Base-by-base conservation (phyloP, 2,888 invertebrate species). In the Cerceris ruficornis region DNA sequence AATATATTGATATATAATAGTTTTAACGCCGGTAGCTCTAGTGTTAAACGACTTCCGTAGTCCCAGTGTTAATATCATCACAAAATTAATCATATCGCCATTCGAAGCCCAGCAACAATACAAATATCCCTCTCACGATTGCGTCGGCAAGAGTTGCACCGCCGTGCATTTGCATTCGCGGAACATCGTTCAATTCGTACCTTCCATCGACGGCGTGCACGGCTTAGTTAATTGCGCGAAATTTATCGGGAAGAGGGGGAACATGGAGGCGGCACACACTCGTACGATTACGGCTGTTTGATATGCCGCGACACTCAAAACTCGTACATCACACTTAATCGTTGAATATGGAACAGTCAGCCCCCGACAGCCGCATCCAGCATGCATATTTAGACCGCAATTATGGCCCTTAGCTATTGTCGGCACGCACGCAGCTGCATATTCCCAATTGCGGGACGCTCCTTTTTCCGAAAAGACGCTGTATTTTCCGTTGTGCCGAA, bases 241-340 rank as follows among this genome's bases (percentile, higher is more conserved):
- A 90, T 90, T 90, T 90, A 90, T 88, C 85, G 87, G 70, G 59
- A 58, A 50, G 61, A 0, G 61, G 67, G 55, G 67, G 46, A 43
- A 50, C 58, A 66, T n/a, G 39, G 50, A 43, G 58, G 73, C 62
- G 70, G 54, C 65, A 59, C 70, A 72, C 72, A 80, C 86, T 71
- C 77, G 80, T 86, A 86, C 87, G 88, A 89, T 88, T 87, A 89
- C 87, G 84, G 85, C 88, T 88, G 88, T 87, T 89, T 89, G 89
- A 89, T 89, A 90, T 89, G 90, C 88, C 88, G 86, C 87, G 86
- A 87, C 87, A 88, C 88, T 88, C 88, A 87, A 91, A 91, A 90
- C 89, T 90, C 90, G 88, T 91, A 89, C 87, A 90, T 91, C 91
- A 90, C 86, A 89, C 88, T 90, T 89, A 89, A 90, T 89, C 89